Percentiles rank a stretch among this genome's conserved stretches.
Evolutionary conservation across 2,888 invertebrate genomes (phyloP).

Genomic region (Lepidonotus clava): DNA sequence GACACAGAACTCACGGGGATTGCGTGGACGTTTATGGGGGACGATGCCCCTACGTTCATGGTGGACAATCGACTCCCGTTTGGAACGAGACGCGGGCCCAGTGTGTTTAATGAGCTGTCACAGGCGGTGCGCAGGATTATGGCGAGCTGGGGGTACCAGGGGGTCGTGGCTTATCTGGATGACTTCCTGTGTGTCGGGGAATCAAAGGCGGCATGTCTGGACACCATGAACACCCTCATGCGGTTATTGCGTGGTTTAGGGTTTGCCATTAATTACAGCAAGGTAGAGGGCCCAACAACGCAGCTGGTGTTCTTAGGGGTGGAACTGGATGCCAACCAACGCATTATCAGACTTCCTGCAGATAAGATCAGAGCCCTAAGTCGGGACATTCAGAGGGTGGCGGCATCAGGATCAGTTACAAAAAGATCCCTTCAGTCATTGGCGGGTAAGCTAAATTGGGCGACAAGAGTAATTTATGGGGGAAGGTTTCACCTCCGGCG

Average conservation of each 20-base stretch:
- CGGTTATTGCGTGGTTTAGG: neutral
- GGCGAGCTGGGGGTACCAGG: neutral
- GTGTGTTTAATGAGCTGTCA: neutral
- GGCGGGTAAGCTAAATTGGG: conserved; percentile 54
- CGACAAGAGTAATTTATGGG: conserved; percentile 33
- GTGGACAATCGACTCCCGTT: neutral
- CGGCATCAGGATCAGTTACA: neutral
- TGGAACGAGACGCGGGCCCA: neutral
- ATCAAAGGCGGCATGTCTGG: neutral
- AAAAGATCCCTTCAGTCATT: conserved; percentile 36
- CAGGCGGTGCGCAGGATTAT: neutral
- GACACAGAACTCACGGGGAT: neutral
- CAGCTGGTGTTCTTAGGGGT: conserved; percentile 52
- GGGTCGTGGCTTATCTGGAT: conserved; percentile 45
- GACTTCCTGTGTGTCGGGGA: conserved; percentile 37
- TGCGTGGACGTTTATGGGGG: neutral
- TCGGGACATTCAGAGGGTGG: neutral
- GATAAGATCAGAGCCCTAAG: conserved; percentile 5
- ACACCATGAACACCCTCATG: neutral
- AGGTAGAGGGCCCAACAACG: conserved; percentile 16
- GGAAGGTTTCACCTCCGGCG: conserved; percentile 46
- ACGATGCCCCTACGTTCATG: neutral
- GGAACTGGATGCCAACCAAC: neutral
- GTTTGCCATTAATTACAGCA: conserved; percentile 50
- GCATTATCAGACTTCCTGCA: neutral